A percentile compares a stretch with the other conserved stretches of the same genome.
Evolutionary conservation across 2,113 vertebrate genomes (phyloP).

Genomic region (Antechinus stuartii): DNA sequence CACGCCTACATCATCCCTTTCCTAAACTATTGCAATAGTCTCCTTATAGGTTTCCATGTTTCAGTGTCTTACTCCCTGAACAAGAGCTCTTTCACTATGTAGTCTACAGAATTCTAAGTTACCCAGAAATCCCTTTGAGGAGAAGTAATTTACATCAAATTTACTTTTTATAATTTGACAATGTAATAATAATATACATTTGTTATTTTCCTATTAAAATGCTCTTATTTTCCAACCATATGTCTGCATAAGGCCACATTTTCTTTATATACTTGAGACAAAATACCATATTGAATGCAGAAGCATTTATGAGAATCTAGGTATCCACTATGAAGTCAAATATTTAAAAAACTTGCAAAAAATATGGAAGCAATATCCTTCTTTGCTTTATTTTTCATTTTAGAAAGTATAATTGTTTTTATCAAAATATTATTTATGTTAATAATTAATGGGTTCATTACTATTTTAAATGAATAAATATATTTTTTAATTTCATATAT

Average conservation of each 20-base stretch:
- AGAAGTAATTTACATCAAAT: not conserved
- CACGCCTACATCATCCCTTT: not conserved
- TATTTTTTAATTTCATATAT: not conserved
- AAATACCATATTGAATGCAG: not conserved
- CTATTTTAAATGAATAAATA: not conserved
- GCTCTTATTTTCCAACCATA: not conserved
- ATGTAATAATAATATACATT: not conserved
- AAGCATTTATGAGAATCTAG: not conserved
- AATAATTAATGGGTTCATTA: not conserved
- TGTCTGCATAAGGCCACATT: not conserved
- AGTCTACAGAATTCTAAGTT: not conserved
- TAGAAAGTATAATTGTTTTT: not conserved
- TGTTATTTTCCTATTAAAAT: not conserved
- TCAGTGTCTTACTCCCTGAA: not conserved
- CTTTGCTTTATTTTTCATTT: not conserved
- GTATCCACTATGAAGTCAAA: not conserved
- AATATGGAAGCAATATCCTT: not conserved
- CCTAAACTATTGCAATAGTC: not conserved
- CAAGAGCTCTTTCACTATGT: not conserved
- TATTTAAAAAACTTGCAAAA: not conserved
- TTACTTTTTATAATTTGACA: not conserved
- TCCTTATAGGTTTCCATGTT: not conserved
- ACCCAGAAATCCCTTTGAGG: not conserved
- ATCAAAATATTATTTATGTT: not conserved
- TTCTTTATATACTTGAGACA: not conserved